phyloP scores from a whole-genome alignment of 2,888 invertebrate genomes.

The Chymomyza fuscimana region DNA sequence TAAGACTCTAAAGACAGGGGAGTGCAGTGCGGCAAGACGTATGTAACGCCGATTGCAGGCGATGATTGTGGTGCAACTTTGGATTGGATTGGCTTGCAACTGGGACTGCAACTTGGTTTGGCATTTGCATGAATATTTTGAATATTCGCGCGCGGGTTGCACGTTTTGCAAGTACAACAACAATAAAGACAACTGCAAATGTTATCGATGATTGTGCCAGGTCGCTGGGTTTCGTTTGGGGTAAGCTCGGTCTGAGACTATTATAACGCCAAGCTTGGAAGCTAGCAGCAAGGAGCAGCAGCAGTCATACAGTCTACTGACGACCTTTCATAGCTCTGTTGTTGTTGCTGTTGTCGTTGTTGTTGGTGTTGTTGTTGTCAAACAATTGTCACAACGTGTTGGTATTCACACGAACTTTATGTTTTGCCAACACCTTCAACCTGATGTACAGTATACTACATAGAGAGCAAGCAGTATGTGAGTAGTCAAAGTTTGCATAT shows the following conservation, averaged over 20 bases:
- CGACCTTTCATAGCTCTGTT: slow-evolving; percentile 16
- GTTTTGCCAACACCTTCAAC: slow-evolving; percentile 70
- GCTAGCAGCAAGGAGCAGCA: slow-evolving; percentile 16
- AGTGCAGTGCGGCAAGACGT: slow-evolving; percentile 5
- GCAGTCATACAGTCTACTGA: slow-evolving; percentile 26
- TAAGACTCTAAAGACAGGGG: slow-evolving; percentile 23
- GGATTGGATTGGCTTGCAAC: slow-evolving; percentile 4
- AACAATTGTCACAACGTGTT: slow-evolving; percentile 75
- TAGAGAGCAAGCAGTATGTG: slow-evolving; percentile 19
- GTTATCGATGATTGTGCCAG: slow-evolving; percentile 63
- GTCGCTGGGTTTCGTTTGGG: slow-evolving; percentile 16
- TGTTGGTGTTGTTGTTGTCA: slow-evolving; percentile 57
- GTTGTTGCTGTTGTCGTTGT: slow-evolving; percentile 31
- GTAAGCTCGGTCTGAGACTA: not conserved
- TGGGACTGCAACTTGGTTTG: not conserved
- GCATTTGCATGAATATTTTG: slow-evolving; percentile 60
- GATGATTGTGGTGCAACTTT: slow-evolving; percentile 26
- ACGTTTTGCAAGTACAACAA: slow-evolving; percentile 62
- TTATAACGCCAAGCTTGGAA: not conserved
- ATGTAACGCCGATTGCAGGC: slow-evolving; percentile 34
- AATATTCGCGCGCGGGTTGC: slow-evolving; percentile 64
- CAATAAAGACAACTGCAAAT: slow-evolving; percentile 49
- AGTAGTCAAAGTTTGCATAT: not conserved
- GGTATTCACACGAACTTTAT: slow-evolving; percentile 77
- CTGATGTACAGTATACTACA: not conserved